phyloP scores from a whole-genome alignment of 1,140 invertebrate species.

The Apis florea region DNA sequence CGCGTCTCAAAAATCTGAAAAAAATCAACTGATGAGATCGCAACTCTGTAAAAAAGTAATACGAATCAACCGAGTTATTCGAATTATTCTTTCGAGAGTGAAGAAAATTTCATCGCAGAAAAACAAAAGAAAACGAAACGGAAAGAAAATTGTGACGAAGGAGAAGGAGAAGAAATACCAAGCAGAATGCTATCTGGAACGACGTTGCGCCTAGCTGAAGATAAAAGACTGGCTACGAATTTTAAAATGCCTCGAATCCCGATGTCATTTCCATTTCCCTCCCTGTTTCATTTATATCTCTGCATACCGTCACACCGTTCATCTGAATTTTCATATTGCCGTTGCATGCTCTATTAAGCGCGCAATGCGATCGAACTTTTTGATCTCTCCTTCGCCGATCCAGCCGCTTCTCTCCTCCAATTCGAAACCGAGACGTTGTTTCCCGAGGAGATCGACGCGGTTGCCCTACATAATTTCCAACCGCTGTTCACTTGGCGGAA shows the following conservation, averaged over 20 bases:
- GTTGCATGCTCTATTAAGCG: slow-evolving; percentile 40
- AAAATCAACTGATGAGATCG: no score
- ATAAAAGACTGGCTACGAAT: slow-evolving; percentile 15
- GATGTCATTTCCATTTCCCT: slow-evolving; percentile 41
- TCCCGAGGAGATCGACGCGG: slow-evolving; percentile 10
- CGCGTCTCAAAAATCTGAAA: no score
- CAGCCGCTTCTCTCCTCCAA: not conserved
- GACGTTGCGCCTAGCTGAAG: not conserved
- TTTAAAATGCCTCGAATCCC: slow-evolving; percentile 35
- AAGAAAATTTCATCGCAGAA: no score
- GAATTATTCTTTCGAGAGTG: no score
- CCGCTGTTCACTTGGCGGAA: not conserved
- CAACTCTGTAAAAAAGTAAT: no score
- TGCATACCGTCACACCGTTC: slow-evolving; percentile 18
- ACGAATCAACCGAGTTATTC: no score
- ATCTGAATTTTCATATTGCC: slow-evolving; percentile 42
- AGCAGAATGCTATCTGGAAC: slow-evolving; percentile 13
- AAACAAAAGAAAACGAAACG: no score
- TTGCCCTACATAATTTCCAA: slow-evolving; percentile 11
- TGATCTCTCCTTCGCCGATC: slow-evolving; percentile 31
- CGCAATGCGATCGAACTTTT: slow-evolving; percentile 33
- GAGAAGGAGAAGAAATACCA: not conserved
- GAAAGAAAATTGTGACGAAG: no score
- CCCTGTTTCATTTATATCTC: not conserved
- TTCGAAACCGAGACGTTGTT: not conserved